Evolutionary conservation across 2,113 vertebrate species (phyloP), one percentile per base, ranked within the genome.

Genomic region (Amazona guildingii): DNA sequence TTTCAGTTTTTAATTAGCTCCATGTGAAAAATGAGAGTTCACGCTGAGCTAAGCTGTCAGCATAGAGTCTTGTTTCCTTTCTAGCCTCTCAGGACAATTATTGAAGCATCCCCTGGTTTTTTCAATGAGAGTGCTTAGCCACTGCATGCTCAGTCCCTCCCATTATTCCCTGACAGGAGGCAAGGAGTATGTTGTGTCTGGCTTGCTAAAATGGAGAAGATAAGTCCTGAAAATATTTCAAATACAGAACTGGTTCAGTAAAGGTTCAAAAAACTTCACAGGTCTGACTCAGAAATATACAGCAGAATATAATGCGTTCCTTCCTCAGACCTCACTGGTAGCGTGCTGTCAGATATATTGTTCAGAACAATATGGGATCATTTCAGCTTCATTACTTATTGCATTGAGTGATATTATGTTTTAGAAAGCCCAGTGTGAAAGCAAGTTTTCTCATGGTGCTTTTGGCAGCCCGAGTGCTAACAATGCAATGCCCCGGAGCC

Each of bases 1-100:
- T 98, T 98, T 98, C 98, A 98, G 98, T 98, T 98, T 98, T 98
- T 98, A 98, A 98, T 98, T 98, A 98, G 98, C 98, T 98, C 98
- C 96, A 63, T 98, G 98, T 98, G 97, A 98, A 98, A 98, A 98
- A 98, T 98, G 97, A 98, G 98, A 96, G 98, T 98, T 98, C 98
- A 98, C 13, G 97, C 98, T 98, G 98, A 98, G 98, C 98, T 98
- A 97, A 98, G 98, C 98, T 98, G 98, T 98, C 98, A 98, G 98
- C 97, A 83, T 62, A 98, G 97, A 98, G 97, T 96, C 97, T 96
- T 98, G 98, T 98, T 98, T 98, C 98, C 97, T 98, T 98, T 98
- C 97, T 98, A 98, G 97, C 97, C 98, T 98, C 98, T 98, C 98
- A 98, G 98, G 98, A 98, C 97, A 98, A 98, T 98, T 98, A 98